Conservation (phyloP, 2,888 invertebrate species). For the Chrysolina oricalcia region DNA sequence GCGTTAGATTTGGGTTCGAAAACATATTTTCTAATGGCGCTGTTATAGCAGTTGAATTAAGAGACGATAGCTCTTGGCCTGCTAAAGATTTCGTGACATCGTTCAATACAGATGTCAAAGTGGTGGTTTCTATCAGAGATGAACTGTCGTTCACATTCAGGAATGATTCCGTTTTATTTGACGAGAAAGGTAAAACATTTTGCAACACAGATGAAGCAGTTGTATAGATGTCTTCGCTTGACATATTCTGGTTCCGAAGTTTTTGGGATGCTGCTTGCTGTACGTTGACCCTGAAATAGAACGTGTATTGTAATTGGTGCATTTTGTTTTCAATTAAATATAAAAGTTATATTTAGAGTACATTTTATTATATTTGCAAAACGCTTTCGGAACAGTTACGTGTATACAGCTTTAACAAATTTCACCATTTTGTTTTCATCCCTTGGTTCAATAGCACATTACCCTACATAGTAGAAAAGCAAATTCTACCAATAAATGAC, state of each 20-base stretch:
- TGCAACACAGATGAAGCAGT: not conserved
- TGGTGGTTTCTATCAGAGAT: no score
- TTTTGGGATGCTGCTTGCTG: not conserved
- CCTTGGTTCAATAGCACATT: no score
- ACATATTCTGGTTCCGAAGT: not conserved
- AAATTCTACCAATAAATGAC: no score
- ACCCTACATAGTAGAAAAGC: no score
- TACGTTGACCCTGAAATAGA: not conserved
- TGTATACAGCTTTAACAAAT: no score
- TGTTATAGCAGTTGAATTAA: not conserved
- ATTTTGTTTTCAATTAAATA: no score
- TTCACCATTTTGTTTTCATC: no score
- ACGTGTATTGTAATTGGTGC: no score
- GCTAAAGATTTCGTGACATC: no score
- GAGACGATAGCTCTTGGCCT: not conserved
- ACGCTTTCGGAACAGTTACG: no score
- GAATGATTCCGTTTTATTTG: not conserved
- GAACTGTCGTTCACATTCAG: not conserved
- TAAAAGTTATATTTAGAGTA: no score
- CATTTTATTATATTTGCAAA: no score
- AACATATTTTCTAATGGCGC: not conserved
- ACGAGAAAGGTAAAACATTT: not conserved
- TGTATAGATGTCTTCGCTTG: not conserved
- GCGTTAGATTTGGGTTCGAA: not conserved
- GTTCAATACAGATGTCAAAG: not conserved